phyloP scores from a whole-genome alignment of 1,140 invertebrate genomes.

The Cataglyphis hispanica region DNA sequence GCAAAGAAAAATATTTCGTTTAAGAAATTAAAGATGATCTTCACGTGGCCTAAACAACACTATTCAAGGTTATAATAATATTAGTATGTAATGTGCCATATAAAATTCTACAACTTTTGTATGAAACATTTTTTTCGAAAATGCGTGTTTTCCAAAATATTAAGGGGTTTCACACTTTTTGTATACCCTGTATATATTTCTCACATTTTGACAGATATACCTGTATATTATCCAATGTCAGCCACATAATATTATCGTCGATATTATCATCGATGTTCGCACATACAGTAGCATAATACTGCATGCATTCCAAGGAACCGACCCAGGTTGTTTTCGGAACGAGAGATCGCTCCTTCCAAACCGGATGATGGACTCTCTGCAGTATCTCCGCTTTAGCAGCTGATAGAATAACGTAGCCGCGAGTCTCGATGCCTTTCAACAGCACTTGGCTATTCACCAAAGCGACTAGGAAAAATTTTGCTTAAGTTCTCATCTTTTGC shows the following conservation, averaged over 20 bases:
- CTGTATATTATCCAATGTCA: conserved; percentile 96
- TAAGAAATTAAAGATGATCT: too few relatives aligned
- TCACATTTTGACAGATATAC: conserved; percentile 62
- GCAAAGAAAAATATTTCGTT: too few relatives aligned
- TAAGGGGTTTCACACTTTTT: too few relatives aligned
- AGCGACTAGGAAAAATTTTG: conserved; percentile 90
- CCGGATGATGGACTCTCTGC: conserved; percentile 95
- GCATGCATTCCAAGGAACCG: conserved; percentile 98
- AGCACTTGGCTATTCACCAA: conserved; percentile 98
- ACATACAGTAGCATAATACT: conserved; percentile 99
- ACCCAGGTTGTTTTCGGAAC: conserved; percentile 98
- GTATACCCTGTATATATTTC: too few relatives aligned
- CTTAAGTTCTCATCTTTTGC: not conserved
- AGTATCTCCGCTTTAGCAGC: conserved; percentile 98
- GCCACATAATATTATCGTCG: conserved; percentile 97
- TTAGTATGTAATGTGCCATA: too few relatives aligned
- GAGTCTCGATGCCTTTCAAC: conserved; percentile 97
- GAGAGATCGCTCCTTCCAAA: conserved; percentile 95
- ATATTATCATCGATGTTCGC: conserved; percentile 92
- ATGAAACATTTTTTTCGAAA: too few relatives aligned
- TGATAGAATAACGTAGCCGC: conserved; percentile 98
- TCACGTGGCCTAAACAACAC: too few relatives aligned
- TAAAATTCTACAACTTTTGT: too few relatives aligned
- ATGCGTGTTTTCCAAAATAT: too few relatives aligned
- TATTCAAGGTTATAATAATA: too few relatives aligned